phyloP scores from a whole-genome alignment of 2,113 vertebrate species.

The Platysteira castanea region DNA sequence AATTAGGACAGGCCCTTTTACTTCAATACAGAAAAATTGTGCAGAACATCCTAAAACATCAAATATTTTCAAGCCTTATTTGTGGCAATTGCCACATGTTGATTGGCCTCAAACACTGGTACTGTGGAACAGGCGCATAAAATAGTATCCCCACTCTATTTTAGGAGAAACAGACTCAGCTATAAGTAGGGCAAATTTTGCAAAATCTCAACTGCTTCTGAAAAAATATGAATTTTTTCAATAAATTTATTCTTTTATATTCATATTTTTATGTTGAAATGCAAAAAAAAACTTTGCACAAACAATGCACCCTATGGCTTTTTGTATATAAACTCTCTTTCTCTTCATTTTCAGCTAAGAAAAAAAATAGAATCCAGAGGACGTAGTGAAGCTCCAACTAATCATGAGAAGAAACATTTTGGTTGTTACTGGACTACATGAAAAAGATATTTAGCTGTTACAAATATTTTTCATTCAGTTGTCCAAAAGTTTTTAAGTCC shows the following conservation, averaged over 20 bases:
- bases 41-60: background rate
- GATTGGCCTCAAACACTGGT: background rate
- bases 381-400: background rate
- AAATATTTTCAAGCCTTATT: background rate
- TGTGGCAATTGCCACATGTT: background rate
- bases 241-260: background rate
- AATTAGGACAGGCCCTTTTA: background rate
- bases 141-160: background rate
- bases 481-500: background rate
- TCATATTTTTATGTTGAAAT: background rate
- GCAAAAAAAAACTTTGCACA: background rate
- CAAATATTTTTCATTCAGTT: background rate
- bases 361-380: background rate
- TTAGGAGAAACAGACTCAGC: background rate
- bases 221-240: background rate
- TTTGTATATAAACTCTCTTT: background rate
- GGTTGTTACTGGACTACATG: fast-evolving
- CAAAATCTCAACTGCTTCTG: background rate
- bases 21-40: background rate
- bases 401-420: background rate
- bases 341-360: background rate
- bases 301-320: fast-evolving
- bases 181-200: background rate
- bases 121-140: background rate
- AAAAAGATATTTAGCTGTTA: background rate